Evolutionary conservation across 2,888 invertebrate species (phyloP).

Genomic region (Mesorhabditis spiculigera): DNA sequence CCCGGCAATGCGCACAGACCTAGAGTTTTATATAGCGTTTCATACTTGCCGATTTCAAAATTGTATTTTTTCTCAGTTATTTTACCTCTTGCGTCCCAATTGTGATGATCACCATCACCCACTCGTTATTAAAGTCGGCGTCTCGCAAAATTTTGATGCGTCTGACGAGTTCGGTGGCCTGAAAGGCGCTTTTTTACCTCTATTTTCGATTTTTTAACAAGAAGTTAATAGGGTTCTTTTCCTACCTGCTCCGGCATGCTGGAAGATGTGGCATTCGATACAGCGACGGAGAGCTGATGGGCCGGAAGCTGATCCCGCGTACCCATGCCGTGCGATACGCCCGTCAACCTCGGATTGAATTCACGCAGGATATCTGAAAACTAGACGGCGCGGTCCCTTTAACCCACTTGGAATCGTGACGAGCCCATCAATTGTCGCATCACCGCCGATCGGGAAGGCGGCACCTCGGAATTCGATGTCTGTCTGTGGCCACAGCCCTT

Average conservation of each 20-base stretch:
- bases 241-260: slow-evolving; percentile 43
- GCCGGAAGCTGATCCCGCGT: slow-evolving; percentile 44
- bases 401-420: slow-evolving; percentile 51
- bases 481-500: slow-evolving; percentile 49
- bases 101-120: slow-evolving; percentile 56
- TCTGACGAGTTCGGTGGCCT: slow-evolving; percentile 44
- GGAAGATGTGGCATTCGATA: slow-evolving; percentile 37
- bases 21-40: slow-evolving; percentile 12
- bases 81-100: slow-evolving; percentile 55
- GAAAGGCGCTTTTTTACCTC: neutral
- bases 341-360: slow-evolving; percentile 38
- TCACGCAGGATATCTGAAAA: slow-evolving; percentile 51
- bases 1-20: slow-evolving; percentile 43
- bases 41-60: neutral
- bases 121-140: slow-evolving; percentile 42
- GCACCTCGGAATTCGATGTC: slow-evolving; percentile 55
- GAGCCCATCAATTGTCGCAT: slow-evolving; percentile 57
- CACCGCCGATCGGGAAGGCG: slow-evolving; percentile 53
- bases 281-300: slow-evolving; percentile 52
- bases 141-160: slow-evolving; percentile 37
- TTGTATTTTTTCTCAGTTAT: neutral
- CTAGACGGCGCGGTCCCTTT: neutral
- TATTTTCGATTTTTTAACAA: neutral
- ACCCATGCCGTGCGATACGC: slow-evolving; percentile 53
- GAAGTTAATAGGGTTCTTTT: neutral